A percentile compares a stretch with the other conserved stretches of the same genome.
phyloP scores from a whole-genome alignment of 1,140 invertebrate species.

The Manduca sexta region DNA sequence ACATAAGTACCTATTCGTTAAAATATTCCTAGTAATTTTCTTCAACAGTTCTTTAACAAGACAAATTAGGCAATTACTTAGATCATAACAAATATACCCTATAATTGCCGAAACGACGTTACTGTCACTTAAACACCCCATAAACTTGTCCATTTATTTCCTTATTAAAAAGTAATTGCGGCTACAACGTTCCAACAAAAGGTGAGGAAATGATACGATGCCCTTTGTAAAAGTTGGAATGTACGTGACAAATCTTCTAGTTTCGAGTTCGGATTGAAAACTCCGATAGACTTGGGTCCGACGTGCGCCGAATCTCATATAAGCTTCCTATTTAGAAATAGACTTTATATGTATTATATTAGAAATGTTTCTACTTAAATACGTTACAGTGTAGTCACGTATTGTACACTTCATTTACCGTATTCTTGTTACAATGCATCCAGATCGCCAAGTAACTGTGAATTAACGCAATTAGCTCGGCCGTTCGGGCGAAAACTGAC shows the following conservation, averaged over 20 bases:
- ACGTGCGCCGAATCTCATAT: constrained; percentile 58
- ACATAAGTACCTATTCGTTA: too few relatives aligned
- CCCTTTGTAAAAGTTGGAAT: constrained; percentile 54
- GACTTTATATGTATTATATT: constrained; percentile 40
- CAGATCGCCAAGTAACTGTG: constrained; percentile 27
- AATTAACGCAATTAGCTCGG: constrained; percentile 36
- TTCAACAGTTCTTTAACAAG: too few relatives aligned
- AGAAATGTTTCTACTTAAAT: constrained; percentile 26
- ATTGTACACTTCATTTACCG: constrained; percentile 15
- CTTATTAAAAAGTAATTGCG: constrained; percentile 20
- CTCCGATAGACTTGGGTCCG: constrained; percentile 54
- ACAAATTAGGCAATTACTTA: too few relatives aligned
- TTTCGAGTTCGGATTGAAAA: constrained; percentile 66
- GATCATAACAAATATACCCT: too few relatives aligned
- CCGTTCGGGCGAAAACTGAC: constrained; percentile 28
- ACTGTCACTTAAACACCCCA: too few relatives aligned
- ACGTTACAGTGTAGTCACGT: constrained; percentile 30
- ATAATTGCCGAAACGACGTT: too few relatives aligned
- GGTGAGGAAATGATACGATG: constrained; percentile 48
- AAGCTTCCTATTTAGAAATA: constrained; percentile 50
- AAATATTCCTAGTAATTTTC: too few relatives aligned
- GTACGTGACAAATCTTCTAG: constrained; percentile 68
- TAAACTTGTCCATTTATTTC: background rate
- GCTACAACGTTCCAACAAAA: constrained; percentile 33
- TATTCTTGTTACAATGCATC: constrained; percentile 27